Base-by-base conservation (phyloP, 2,888 invertebrate genomes). In the Dusona sp. region DNA sequence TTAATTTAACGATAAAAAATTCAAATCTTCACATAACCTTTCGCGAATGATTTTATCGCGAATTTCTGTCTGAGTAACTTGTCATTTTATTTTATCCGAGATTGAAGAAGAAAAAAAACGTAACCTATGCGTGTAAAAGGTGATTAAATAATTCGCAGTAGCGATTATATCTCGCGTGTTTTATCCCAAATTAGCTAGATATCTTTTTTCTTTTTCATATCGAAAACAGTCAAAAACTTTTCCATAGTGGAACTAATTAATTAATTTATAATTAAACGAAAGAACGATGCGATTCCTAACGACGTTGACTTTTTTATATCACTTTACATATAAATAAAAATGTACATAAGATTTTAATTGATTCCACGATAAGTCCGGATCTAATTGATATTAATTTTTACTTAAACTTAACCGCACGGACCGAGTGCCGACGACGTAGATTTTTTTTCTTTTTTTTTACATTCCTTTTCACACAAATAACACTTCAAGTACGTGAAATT, bases 1-100 rank as follows among this genome's bases (percentile, higher is more conserved):
- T 67, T 38, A 38, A 67, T 67, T 67, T 36, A 7, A 67, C 65
- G 36, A 67, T 36, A 3, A 36, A 67, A 67, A n/a, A 38, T 67
- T 36, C 65, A 67, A 67, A 61, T 61, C n/a, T 38, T 36, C n/a
- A n/a, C 3, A 57, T n/a, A n/a, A 33, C 36, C 6, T 61, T 61
- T 61, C 9, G 38, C 65, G 9, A 3, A 67, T n/a, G 36, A 67
- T 67, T 38, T 9, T 36, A 67, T 36, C 33, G 22, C 22, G 65
- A 3, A 38, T 3, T 36, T 38, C 19, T 38, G 29, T 61, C 61
- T 29, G 61, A 61, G 29, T 16, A 25, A 61, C 29, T 61, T 61
- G 61, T 61, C 61, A 61, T 61, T 36, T 45, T 45, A 1, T 25
- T 45, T 6, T 13, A 68, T 45, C 45, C 4, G n/a, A 38, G 3